Base-by-base conservation (phyloP, 2,797 vertebrate genomes). In the Enteromius treurensis region DNA sequence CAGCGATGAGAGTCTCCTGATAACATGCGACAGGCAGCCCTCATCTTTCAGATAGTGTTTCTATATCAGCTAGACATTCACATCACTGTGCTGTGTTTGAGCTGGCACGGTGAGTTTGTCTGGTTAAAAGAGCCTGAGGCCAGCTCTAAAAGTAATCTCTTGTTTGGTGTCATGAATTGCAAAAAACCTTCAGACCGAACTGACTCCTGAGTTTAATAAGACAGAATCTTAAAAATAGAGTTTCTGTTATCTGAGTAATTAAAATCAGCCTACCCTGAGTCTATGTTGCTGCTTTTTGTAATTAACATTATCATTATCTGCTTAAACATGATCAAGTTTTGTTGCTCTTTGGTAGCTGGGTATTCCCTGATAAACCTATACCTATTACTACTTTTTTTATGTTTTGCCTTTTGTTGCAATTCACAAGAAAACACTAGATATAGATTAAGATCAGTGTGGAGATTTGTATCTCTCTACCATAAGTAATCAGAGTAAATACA, bases 1-100 rank as follows among this genome's bases (percentile, higher is more conserved):
- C 69, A 55, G 85, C 70, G 0, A 71, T 81, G 62, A 23, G 74
- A 23, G 42, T 69, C 62, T 58, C 11, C 78, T 84, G 81, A 87
- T 84, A 82, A 80, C 86, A 84, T 82, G 78, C n/a, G 84, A 86
- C 82, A 80, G 78, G 80, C 80, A 80, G 73, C 78, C 84, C 78
- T 83, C 82, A 62, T 53, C 60, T 49, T 86, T 86, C 80, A 62
- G 74, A 69, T 53, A 73, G 47, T 74, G n/a, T 68, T 42, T 79
- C 79, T 68, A 68, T 77, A 70, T 84, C 15, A 49, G 83, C 68
- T 62, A 81, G 74, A 49, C 79, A 73, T 75, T 84, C 53, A 53
- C 53, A 42, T 64, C 68, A 67, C 49, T 74, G 65, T 19, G 51
- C 68, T 62, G 62, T 15, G 58, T 81, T 53, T 85, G 83, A 13